phyloP scores from a whole-genome alignment of 1,140 invertebrate genomes.

The Mesaphorura yosii region DNA sequence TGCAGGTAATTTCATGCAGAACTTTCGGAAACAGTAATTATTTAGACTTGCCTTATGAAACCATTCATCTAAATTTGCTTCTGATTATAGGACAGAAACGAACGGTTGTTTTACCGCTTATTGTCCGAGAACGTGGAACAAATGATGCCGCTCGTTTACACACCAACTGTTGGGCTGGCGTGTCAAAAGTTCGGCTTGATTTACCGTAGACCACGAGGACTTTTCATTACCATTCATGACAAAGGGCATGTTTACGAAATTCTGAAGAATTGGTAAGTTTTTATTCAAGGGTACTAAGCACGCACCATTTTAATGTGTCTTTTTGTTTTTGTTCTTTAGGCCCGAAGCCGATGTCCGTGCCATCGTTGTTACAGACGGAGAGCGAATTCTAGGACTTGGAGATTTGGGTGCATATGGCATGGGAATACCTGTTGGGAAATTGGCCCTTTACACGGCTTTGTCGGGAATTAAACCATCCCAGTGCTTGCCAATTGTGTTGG shows the following conservation, averaged over 20 bases:
- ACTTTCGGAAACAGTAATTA: not conserved
- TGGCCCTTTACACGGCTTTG: constrained; percentile 80
- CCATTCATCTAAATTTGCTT: too few relatives aligned
- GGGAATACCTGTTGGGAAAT: constrained; percentile 86
- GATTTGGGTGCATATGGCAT: constrained; percentile 89
- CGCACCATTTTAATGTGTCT: constrained; percentile 15
- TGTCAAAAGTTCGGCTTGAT: constrained; percentile 94
- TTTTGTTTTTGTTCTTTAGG: constrained; percentile 44
- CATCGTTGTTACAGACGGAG: constrained; percentile 87
- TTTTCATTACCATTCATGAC: constrained; percentile 96
- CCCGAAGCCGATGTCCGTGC: constrained; percentile 78
- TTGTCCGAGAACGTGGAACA: constrained; percentile 85
- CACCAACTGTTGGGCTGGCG: constrained; percentile 81
- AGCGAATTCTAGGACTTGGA: constrained; percentile 80
- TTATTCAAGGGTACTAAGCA: not conserved
- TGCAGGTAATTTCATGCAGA: constrained; percentile 45
- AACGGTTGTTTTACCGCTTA: constrained; percentile 87
- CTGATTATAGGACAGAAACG: constrained; percentile 79
- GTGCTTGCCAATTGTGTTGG: constrained; percentile 75
- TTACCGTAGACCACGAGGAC: constrained; percentile 75
- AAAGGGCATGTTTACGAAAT: constrained; percentile 79
- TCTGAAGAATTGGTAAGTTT: constrained; percentile 61
- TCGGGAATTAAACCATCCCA: constrained; percentile 82
- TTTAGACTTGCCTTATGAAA: too few relatives aligned
- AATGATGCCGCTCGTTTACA: constrained; percentile 95